Conservation (phyloP, 64 coral and sea anemone species). For the Anthopleura sola region DNA sequence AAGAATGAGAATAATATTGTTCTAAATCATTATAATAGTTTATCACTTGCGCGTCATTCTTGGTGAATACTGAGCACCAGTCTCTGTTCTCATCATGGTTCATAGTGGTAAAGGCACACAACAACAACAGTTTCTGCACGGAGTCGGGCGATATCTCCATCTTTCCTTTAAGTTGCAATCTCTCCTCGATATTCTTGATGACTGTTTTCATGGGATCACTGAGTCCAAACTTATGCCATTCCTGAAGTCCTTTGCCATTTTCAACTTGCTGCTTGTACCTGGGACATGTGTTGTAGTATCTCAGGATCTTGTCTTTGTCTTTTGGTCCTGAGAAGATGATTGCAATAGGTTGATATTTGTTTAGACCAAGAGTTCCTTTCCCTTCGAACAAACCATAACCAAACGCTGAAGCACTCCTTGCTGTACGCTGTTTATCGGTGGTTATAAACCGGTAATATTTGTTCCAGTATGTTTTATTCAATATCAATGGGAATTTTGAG, state of each 20-base stretch:
- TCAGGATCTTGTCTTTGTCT: constrained; percentile 46
- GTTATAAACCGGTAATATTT: constrained; percentile 47
- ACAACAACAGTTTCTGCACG: constrained; percentile 27
- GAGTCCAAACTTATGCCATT: constrained; percentile 33
- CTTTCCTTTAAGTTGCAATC: constrained; percentile 49
- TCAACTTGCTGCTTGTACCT: constrained; percentile 34
- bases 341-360: constrained; percentile 61
- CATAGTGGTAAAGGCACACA: constrained; percentile 66
- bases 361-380: constrained; percentile 18
- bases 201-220: constrained; percentile 37
- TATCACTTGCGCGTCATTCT: constrained; percentile 25
- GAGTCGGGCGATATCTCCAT: constrained; percentile 35
- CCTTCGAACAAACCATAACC: constrained; percentile 68
- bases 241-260: constrained; percentile 15
- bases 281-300: constrained; percentile 46
- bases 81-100: constrained; percentile 40
- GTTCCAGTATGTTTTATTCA: constrained; percentile 52
- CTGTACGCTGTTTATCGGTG: constrained; percentile 15
- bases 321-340: constrained; percentile 38
- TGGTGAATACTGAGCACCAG: constrained; percentile 58
- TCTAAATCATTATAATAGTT: constrained; percentile 50
- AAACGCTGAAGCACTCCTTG: constrained; percentile 60
- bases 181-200: constrained; percentile 33
- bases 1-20: constrained; percentile 52
- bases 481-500: constrained; percentile 29